Percentiles rank a stretch among this genome's conserved stretches.
Evolutionary conservation across 2,888 invertebrate genomes (phyloP).

Genomic region (Lasiommata megera): DNA sequence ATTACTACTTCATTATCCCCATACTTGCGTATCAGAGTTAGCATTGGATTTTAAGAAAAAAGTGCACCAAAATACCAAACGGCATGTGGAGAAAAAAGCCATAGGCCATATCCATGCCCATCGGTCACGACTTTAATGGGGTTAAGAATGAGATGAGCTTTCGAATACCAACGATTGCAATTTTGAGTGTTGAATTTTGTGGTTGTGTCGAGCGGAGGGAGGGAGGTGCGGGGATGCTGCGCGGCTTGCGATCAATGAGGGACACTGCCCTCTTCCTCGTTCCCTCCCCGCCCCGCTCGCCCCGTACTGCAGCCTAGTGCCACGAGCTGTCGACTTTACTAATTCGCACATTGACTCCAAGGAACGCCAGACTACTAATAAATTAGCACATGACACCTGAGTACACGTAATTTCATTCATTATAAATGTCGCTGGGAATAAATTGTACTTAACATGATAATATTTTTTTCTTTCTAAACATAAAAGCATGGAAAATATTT

Average conservation of each 20-base stretch:
- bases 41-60: too few relatives aligned
- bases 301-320: slow-evolving; percentile 48
- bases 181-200: slow-evolving; percentile 54
- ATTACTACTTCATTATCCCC: too few relatives aligned
- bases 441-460: too few relatives aligned
- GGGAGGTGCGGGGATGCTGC: slow-evolving; percentile 63
- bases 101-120: slow-evolving; percentile 25
- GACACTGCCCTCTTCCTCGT: slow-evolving; percentile 47
- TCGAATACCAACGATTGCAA: slow-evolving; percentile 49
- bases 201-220: slow-evolving; percentile 56
- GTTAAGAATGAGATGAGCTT: slow-evolving; percentile 45
- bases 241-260: slow-evolving; percentile 75
- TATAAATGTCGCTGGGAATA: background rate
- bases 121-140: slow-evolving; percentile 33
- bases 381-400: background rate
- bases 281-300: slow-evolving; percentile 35
- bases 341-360: slow-evolving; percentile 56
- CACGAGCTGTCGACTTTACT: slow-evolving; percentile 53
- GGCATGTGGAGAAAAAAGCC: slow-evolving; percentile 7
- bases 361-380: slow-evolving; percentile 8
- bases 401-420: background rate
- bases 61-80: too few relatives aligned
- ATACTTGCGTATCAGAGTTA: too few relatives aligned
- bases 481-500: too few relatives aligned
- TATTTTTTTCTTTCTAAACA: too few relatives aligned